Evolutionary conservation across 2,888 invertebrate genomes (phyloP), one percentile per base, ranked within the genome.

Genomic region (Isoperla grammatica): DNA sequence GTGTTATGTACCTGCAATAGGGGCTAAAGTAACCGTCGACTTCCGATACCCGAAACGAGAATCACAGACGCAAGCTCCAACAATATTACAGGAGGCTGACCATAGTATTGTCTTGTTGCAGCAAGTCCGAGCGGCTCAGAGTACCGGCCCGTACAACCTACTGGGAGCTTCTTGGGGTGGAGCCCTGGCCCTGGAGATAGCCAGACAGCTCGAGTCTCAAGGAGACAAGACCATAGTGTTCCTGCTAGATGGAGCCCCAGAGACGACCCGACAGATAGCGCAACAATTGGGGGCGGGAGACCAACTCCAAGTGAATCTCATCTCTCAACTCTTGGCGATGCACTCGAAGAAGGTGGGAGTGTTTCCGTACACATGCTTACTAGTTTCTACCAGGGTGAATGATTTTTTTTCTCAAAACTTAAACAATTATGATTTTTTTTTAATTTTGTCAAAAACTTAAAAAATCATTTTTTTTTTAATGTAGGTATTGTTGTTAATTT

Each of bases 111-210:
- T n/a, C n/a, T n/a, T 67, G 3, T 55, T 55, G 6, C 56, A 78
- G 76, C 70, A 76, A 64, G 72, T 80, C 61, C 71, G 72, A 63
- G 67, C 69, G 37, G 67, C 77, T 11, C 76, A 77, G 66, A 73
- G 75, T 2, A 53, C 68, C 8, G 78, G 77, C 8, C 78, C 80
- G 9, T 80, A 78, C 70, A 71, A 75, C 57, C 65, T 84, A 39
- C 74, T 78, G 56, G 83, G 82, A 12, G 83, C 83, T 69, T 82
- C 82, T 1, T 82, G 81, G 70, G 82, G 83, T 57, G 79, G 80
- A 8, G 74, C 77, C 54, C 74, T 83, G 42, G 81, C 81, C 4
- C 75, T 82, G 62, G 82, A 83, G 70, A 79, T 82, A 73, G 78
- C 79, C 17, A 68, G 76, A 11, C 77, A 78, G 67, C 69, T 82